phyloP scores from a whole-genome alignment of 35 echinoderm and acorn worm genomes.

The Heliocidaris erythrogramma region DNA sequence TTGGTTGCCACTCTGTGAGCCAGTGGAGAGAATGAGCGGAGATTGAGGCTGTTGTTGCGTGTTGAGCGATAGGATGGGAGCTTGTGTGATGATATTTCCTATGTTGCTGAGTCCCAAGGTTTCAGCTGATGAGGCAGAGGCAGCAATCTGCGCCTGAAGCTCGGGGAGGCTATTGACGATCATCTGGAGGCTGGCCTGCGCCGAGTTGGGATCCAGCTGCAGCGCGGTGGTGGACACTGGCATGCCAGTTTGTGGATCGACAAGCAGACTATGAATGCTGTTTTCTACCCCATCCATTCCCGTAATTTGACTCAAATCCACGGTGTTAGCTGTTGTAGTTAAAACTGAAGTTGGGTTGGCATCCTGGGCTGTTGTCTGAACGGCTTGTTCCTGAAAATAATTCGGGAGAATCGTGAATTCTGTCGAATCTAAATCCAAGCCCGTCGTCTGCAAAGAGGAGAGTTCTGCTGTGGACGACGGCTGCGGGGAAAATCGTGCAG shows the following conservation, averaged over 20 bases:
- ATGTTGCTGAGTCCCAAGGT: conserved; percentile 19
- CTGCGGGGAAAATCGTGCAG: conserved; percentile 58
- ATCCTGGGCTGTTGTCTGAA: conserved; percentile 49
- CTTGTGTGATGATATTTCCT: conserved; percentile 39
- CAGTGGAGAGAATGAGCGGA: conserved; percentile 42
- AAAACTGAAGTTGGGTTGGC: conserved; percentile 43
- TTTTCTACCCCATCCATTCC: conserved; percentile 70
- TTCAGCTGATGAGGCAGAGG: background rate
- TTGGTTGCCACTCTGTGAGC: background rate
- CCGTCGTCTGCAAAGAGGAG: conserved; percentile 48
- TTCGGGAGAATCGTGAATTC: background rate
- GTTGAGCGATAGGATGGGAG: conserved; percentile 23
- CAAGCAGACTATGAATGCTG: conserved; percentile 74
- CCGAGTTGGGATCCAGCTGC: conserved; percentile 25
- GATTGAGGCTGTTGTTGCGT: conserved; percentile 48
- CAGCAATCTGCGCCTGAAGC: conserved; percentile 33
- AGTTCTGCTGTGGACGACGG: conserved; percentile 22
- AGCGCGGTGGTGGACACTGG: conserved; percentile 58
- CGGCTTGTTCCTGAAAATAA: conserved; percentile 43
- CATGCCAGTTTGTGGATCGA: conserved; percentile 88
- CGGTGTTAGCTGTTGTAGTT: conserved; percentile 51
- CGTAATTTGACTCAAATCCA: conserved; percentile 70
- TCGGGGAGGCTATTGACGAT: conserved; percentile 8
- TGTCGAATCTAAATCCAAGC: conserved; percentile 47
- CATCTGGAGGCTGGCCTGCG: conserved; percentile 38